These are phyloP conservation scores for Panagrolaimus sp. DNA, from an alignment of 1,140 invertebrate species.

Conservation along the genomic window DNA sequence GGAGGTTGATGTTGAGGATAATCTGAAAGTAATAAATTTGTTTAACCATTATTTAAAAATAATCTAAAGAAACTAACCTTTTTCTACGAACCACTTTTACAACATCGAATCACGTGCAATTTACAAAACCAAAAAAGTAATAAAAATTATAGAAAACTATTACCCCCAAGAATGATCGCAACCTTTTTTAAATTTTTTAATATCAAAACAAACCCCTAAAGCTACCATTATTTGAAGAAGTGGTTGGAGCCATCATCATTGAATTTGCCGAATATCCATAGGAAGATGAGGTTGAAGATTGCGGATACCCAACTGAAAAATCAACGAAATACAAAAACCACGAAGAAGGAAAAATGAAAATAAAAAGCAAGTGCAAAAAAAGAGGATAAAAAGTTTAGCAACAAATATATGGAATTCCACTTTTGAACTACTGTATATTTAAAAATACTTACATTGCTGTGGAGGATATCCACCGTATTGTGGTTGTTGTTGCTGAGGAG, in stretches of 20 bases:
- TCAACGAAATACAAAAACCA: too few relatives aligned
- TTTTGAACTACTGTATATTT: background rate
- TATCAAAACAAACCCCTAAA: constrained; percentile 11
- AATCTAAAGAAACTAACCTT: constrained; percentile 5
- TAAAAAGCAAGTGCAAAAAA: too few relatives aligned
- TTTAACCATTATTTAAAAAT: background rate
- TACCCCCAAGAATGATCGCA: constrained; percentile 2
- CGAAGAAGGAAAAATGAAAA: too few relatives aligned
- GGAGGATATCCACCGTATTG: constrained; percentile 12
- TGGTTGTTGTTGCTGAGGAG: background rate
- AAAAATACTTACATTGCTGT: constrained; percentile 14
- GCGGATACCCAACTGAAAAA: too few relatives aligned
- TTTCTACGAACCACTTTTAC: background rate
- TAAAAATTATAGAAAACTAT: background rate
- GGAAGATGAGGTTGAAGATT: constrained; percentile 1
- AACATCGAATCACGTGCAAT: background rate
- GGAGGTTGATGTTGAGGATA: constrained; percentile 5
- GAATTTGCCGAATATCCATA: background rate
- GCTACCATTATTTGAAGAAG: too few relatives aligned
- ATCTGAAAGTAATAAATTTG: background rate
- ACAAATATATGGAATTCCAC: too few relatives aligned
- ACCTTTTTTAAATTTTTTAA: too few relatives aligned
- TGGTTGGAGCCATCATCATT: too few relatives aligned
- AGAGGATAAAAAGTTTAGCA: too few relatives aligned
- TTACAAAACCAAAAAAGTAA: background rate